phyloP scores from a whole-genome alignment of 2,113 vertebrate genomes.

The Actenoides hombroni region DNA sequence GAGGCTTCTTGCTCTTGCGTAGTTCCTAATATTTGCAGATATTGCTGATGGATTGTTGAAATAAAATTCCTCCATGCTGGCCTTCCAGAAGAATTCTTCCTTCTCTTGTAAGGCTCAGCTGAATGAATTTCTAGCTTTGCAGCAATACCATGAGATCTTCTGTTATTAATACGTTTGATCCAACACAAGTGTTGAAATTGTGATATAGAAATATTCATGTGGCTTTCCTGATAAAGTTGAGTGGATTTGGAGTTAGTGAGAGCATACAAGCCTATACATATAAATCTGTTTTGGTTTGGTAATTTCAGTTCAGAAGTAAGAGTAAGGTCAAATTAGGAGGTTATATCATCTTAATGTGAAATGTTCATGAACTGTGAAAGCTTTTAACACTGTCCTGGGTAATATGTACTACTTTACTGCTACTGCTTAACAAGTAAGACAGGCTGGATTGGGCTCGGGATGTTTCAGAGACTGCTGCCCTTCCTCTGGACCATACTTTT shows the following conservation, averaged over 20 bases:
- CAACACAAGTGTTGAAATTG: background rate
- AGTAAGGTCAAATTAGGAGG: background rate
- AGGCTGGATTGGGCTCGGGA: background rate
- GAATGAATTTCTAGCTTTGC: background rate
- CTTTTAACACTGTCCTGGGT: background rate
- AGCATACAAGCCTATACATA: accelerated
- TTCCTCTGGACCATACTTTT: background rate
- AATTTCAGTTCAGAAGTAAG: background rate
- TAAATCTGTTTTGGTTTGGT: background rate
- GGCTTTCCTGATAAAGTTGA: background rate
- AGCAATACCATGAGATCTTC: background rate
- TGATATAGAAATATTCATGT: background rate
- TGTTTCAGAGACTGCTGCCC: background rate
- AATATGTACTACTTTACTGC: background rate
- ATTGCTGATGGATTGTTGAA: background rate
- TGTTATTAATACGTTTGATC: background rate
- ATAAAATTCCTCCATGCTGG: background rate
- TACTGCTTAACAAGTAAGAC: background rate
- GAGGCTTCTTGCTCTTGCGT: background rate
- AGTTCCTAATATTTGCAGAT: background rate
- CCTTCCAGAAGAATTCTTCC: background rate
- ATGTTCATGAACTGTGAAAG: background rate
- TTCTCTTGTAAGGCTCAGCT: background rate
- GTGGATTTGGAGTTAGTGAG: background rate
- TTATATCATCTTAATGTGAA: background rate